phyloP scores from a whole-genome alignment of 2,888 invertebrate species.

The Tachystola acroxantha region DNA sequence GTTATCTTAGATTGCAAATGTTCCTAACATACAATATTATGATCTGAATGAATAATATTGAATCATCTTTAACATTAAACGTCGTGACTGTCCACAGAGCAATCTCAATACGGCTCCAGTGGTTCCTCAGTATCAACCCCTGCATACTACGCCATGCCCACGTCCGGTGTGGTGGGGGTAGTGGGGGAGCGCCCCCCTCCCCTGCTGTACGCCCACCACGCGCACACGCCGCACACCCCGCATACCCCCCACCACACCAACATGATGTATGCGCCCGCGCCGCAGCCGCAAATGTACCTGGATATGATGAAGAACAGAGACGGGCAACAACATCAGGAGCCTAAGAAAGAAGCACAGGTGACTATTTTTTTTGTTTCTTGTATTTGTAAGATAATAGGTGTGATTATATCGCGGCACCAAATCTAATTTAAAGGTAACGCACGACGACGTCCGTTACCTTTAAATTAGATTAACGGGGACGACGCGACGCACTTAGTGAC shows the following conservation, averaged over 20 bases:
- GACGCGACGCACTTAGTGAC: too few species aligned
- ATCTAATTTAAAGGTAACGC: too few species aligned
- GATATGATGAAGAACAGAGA: slow-evolving; percentile 67
- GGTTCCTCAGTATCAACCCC: slow-evolving; percentile 44
- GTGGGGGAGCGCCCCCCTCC: slow-evolving; percentile 63
- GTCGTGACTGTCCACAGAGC: slow-evolving; percentile 42
- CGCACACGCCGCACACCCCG: slow-evolving; percentile 58
- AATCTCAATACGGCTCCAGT: slow-evolving; percentile 60
- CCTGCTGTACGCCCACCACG: slow-evolving; percentile 60
- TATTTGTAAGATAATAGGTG: too few species aligned
- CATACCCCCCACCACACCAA: slow-evolving; percentile 52
- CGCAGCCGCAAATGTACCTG: slow-evolving; percentile 57
- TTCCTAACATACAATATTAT: too few species aligned
- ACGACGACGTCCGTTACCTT: too few species aligned
- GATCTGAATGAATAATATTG: too few species aligned
- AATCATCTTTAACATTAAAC: too few species aligned
- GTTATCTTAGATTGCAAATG: too few species aligned
- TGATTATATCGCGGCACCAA: too few species aligned
- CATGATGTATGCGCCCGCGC: slow-evolving; percentile 59
- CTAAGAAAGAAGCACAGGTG: slow-evolving; percentile 61
- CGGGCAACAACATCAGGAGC: slow-evolving; percentile 53
- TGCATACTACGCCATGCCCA: slow-evolving; percentile 62
- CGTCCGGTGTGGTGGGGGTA: slow-evolving; percentile 58
- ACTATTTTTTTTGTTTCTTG: background rate
- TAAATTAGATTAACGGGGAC: too few species aligned